Evolutionary conservation across 2,797 vertebrate genomes (phyloP), one percentile per base, ranked within the genome.

Genomic region (Cryptoprocta ferox): DNA sequence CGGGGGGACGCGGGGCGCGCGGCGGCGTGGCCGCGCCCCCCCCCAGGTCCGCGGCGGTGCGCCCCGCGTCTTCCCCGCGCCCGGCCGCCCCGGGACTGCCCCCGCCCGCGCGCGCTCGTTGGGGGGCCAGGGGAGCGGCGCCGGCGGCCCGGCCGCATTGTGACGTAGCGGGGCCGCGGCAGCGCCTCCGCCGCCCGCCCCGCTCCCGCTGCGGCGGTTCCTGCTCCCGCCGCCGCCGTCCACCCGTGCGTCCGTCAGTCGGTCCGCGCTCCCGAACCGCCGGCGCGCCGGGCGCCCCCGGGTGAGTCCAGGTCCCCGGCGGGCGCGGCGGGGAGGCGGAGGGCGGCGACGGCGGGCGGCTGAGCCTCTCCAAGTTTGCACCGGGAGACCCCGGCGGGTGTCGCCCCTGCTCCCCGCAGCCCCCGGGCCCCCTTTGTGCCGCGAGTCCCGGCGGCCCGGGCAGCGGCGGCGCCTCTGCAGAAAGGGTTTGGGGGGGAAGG

Each of bases 101-200:
- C 86, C 65, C 76, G 59, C 59, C 79, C 66, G 68, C 89, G 78
- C 91, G 66, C 86, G 48, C 91, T 79, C 12, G 81, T 45, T 86
- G 92, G 80, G 96, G 97, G 91, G 56, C 95, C 93, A n/a, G 91
- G 90, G 97, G 91, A 96, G 95, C 91, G 78, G 97, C 96, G 94
- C 97, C 95, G 63, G 95, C 95, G 92, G 95, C 97, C 93, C n/a
- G 97, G 98, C 97, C 95, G 98, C 95, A 98, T 98, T 98, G 98
- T 98, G 98, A 98, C 98, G 98, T 98, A 98, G 98, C 91, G 95
- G 98, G 96, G 94, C 97, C 97, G 97, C 98, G 65, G 97, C 96
- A 89, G 97, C 98, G 93, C 94, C 97, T 85, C 97, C 76, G 79
- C 97, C 91, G 94, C 89, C 89, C 63, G 92, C 97, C 50, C 88